Evolutionary conservation across 64 coral and sea anemone species (phyloP).

Genomic region (Orbicella faveolata): DNA sequence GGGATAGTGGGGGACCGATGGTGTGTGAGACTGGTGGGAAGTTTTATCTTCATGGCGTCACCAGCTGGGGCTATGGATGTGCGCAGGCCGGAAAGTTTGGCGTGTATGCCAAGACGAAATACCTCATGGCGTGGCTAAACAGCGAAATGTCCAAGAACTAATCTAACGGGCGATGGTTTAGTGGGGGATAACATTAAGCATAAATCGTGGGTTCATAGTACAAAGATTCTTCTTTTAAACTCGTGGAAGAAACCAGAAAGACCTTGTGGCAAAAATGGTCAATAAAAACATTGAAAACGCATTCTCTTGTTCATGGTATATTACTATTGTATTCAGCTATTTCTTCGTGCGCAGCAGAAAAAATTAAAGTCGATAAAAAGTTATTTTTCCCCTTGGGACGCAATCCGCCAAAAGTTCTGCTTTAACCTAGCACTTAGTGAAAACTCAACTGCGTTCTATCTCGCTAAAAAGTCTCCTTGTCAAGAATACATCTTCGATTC

Average conservation of each 20-base stretch:
- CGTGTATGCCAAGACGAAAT: conserved; percentile 22
- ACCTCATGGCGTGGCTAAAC: conserved; percentile 18
- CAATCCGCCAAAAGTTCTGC: too few species aligned
- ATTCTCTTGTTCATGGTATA: too few species aligned
- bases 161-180: background rate
- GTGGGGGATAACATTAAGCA: background rate
- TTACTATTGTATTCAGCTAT: too few species aligned
- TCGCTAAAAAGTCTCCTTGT: too few species aligned
- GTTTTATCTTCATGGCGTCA: conserved; percentile 38
- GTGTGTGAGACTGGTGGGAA: conserved; percentile 44
- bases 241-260: background rate
- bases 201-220: background rate
- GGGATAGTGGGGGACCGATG: conserved; percentile 49
- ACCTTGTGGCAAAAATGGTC: background rate
- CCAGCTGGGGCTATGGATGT: conserved; percentile 46
- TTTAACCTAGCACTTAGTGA: too few species aligned
- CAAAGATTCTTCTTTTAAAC: background rate
- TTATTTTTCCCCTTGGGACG: too few species aligned
- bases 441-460: too few species aligned
- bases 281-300: background rate
- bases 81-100: conserved; percentile 11
- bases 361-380: too few species aligned
- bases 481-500: too few species aligned
- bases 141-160: conserved; percentile 5
- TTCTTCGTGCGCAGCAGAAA: too few species aligned